Conservation (phyloP, 1,140 invertebrate genomes). For the Paraescarpia echinospica region DNA sequence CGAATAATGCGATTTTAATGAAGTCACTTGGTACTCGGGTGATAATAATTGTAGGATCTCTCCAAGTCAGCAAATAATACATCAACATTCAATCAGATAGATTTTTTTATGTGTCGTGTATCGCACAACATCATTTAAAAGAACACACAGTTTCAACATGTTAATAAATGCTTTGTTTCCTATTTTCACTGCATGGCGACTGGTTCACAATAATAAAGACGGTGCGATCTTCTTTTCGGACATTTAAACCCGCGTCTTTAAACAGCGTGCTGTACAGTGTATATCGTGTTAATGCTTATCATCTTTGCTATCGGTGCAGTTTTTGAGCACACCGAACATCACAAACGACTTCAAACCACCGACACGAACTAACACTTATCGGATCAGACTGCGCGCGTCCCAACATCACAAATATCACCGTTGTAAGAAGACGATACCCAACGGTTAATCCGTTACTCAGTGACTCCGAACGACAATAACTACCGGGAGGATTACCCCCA, state of each 20-base stretch:
- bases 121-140: neutral
- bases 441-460: neutral
- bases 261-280: neutral
- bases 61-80: neutral
- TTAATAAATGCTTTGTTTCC: neutral
- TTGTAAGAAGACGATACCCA: neutral
- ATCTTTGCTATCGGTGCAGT: neutral
- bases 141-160: no score
- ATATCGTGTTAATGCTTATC: neutral
- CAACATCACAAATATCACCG: neutral
- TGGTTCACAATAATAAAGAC: neutral
- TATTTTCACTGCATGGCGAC: neutral
- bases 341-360: neutral
- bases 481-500: neutral
- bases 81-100: neutral
- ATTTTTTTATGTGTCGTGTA: neutral
- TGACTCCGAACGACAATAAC: neutral
- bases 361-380: neutral
- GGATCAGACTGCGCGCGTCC: neutral
- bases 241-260: neutral
- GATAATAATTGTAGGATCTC: neutral
- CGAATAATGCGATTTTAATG: neutral
- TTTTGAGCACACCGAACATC: neutral
- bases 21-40: neutral
- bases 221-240: neutral